A percentile compares a stretch with the other conserved stretches of the same genome.
Evolutionary conservation across 1,140 invertebrate species (phyloP).

Genomic region (Aplysia californica): DNA sequence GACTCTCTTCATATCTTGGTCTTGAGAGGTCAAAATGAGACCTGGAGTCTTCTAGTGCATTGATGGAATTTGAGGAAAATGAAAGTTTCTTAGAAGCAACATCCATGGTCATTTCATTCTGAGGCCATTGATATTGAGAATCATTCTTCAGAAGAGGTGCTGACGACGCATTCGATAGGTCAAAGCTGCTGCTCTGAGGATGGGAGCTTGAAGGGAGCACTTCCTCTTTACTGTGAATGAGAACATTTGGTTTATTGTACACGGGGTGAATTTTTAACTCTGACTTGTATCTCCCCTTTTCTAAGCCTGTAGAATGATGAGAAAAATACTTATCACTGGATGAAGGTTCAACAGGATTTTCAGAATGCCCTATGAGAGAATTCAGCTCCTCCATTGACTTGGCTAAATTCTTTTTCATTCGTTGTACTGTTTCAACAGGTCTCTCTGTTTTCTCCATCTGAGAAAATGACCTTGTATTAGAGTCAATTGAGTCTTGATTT

Average conservation of each 20-base stretch:
- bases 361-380: not conserved
- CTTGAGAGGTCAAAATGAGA: no score
- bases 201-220: not conserved
- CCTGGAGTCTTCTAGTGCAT: no score
- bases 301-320: not conserved
- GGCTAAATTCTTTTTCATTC: slow-evolving; percentile 27
- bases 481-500: not conserved
- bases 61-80: no score
- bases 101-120: no score
- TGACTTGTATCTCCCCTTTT: not conserved
- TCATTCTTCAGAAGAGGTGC: no score
- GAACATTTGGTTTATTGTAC: not conserved
- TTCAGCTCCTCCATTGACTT: slow-evolving; percentile 28
- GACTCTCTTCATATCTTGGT: no score
- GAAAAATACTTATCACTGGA: not conserved
- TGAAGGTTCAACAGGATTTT: no score
- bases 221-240: not conserved
- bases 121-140: no score
- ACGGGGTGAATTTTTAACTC: not conserved
- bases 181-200: not conserved
- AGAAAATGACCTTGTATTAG: not conserved
- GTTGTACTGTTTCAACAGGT: slow-evolving; percentile 10
- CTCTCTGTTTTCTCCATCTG: not conserved
- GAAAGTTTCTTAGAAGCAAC: no score
- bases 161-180: no score